Percentiles rank a stretch among this genome's conserved stretches.
Conservation (phyloP, 2,113 vertebrate species). For the Scomber scombrus region DNA sequence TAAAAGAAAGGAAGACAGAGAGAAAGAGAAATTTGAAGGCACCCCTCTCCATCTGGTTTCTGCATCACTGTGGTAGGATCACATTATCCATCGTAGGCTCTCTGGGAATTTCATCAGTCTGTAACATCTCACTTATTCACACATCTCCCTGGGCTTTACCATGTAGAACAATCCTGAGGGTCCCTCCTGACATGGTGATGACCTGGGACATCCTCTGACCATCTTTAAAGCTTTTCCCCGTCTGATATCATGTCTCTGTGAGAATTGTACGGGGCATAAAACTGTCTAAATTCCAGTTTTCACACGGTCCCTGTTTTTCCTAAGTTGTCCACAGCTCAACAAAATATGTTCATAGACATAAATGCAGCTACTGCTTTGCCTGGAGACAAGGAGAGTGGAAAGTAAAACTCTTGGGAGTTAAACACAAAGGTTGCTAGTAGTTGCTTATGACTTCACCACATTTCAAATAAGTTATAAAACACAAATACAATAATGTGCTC, state of each 20-base stretch:
- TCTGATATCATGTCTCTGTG: constrained; percentile 31
- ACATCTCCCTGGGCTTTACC: constrained; percentile 62
- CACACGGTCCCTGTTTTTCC: constrained; percentile 25
- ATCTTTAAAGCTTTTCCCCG: constrained; percentile 27
- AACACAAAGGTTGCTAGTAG: not conserved
- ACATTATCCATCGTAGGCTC: constrained; percentile 78
- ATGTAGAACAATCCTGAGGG: constrained; percentile 28
- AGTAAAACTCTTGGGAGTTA: not conserved
- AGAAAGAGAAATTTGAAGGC: constrained; percentile 50
- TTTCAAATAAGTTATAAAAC: not conserved
- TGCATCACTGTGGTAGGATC: constrained; percentile 77
- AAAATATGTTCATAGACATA: not conserved
- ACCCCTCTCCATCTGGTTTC: constrained; percentile 81
- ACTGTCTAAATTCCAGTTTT: constrained; percentile 25
- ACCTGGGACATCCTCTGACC: constrained; percentile 54
- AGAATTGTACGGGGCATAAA: constrained; percentile 25
- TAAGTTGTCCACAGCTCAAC: constrained; percentile 18
- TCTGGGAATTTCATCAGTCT: constrained; percentile 84
- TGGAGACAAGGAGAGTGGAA: not conserved
- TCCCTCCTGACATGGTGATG: constrained; percentile 57
- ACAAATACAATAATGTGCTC: not conserved
- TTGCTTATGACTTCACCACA: not conserved
- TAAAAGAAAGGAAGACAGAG: constrained; percentile 18
- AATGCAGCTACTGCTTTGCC: not conserved
- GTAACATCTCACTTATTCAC: constrained; percentile 86